phyloP scores from a whole-genome alignment of 2,797 vertebrate genomes.

The Glyptemys insculpta region DNA sequence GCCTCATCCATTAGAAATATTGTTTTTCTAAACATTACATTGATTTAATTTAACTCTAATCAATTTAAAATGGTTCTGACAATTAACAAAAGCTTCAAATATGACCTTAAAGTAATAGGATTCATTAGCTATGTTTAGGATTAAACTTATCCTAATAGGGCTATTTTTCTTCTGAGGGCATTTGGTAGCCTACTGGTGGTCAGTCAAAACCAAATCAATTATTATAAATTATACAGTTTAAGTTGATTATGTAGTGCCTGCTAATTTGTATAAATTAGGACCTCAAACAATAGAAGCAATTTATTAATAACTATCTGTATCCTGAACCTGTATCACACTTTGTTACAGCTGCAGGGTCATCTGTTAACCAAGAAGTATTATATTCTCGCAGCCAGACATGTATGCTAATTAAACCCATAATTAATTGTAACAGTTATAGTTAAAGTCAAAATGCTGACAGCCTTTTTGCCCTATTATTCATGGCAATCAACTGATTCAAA shows the following conservation, averaged over 20 bases:
- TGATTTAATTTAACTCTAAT: slow-evolving; percentile 99
- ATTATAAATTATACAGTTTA: slow-evolving; percentile 96
- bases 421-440: slow-evolving; percentile 97
- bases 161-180: slow-evolving; percentile 94
- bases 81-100: slow-evolving; percentile 97
- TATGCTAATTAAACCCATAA: slow-evolving; percentile 97
- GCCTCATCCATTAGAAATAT: slow-evolving; percentile 99
- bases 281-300: slow-evolving; percentile 88
- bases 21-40: slow-evolving; percentile 99
- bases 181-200: slow-evolving; percentile 85
- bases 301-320: slow-evolving; percentile 98
- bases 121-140: slow-evolving; percentile 99
- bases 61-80: slow-evolving; percentile 99
- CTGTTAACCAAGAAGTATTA: slow-evolving; percentile 93
- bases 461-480: slow-evolving; percentile 91
- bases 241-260: slow-evolving; percentile 93
- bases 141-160: slow-evolving; percentile 99
- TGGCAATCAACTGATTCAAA: slow-evolving; percentile 94
- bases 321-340: slow-evolving; percentile 83
- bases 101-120: slow-evolving; percentile 99
- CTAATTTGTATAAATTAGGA: slow-evolving; percentile 99
- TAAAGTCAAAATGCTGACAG: slow-evolving; percentile 93
- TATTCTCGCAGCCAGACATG: slow-evolving; percentile 90
- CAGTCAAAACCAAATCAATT: slow-evolving; percentile 99
- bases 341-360: slow-evolving; percentile 88